A percentile compares a stretch with the other conserved stretches of the same genome.
These are phyloP conservation scores for Ataeniobius toweri DNA, from an alignment of 2,797 vertebrate species.

Conservation along the genomic window DNA sequence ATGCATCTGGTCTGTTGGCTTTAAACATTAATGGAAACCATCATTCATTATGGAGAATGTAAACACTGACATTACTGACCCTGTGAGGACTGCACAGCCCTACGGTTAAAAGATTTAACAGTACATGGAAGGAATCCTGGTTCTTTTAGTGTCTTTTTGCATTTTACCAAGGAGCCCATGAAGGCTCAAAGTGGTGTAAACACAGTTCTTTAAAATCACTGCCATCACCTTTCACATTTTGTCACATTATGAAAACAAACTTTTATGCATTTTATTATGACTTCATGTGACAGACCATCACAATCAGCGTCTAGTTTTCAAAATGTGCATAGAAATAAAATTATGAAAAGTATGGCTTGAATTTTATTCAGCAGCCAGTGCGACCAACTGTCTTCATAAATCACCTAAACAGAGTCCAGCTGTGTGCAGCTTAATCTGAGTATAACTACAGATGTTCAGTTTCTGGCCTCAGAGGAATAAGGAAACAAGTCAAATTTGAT, in stretches of 20 bases:
- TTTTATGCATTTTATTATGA: neutral
- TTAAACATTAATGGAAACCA: slow-evolving; percentile 16
- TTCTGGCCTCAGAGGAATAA: neutral
- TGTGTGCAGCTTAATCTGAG: no score
- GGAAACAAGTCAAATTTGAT: neutral
- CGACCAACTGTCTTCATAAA: no score
- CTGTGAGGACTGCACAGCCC: neutral
- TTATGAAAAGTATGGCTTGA: no score
- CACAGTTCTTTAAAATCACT: neutral
- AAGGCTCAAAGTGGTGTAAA: neutral
- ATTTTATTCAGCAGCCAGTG: no score
- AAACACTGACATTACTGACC: slow-evolving; percentile 23
- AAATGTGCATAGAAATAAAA: no score
- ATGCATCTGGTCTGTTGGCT: slow-evolving; percentile 17
- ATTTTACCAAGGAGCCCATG: neutral
- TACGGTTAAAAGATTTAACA: neutral
- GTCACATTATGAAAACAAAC: neutral
- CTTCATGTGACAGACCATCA: no score
- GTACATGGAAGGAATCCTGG: neutral
- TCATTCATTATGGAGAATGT: slow-evolving; percentile 16
- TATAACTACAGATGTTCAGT: no score
- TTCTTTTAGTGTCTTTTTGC: neutral
- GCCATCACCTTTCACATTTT: neutral
- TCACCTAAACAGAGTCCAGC: no score
- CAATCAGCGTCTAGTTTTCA: no score